Base-by-base conservation (phyloP, 2,797 vertebrate genomes). In the Lemur catta region DNA sequence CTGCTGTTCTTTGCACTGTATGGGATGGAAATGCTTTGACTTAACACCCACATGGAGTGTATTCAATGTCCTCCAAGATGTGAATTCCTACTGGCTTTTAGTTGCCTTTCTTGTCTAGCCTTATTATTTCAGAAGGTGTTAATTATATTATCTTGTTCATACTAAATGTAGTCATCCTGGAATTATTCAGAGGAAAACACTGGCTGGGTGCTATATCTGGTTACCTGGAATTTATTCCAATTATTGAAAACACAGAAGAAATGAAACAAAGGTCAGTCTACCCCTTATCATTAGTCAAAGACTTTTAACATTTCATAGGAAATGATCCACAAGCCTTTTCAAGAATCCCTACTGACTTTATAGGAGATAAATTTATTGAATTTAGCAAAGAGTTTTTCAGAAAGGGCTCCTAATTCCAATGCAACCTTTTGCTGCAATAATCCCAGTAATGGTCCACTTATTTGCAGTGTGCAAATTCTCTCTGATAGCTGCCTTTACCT, bases 111-210 rank as follows among this genome's bases (percentile, higher is more conserved):
- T 33, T 74, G 10, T 75, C 48, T 86, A 78, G 75, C 50, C 4
- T 78, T 87, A 88, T 87, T 92, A 87, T 96, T 95, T 96, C 30
- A 90, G 81, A 93, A 87, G 55, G 84, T 88, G 72, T 81, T 93
- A 94, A 93, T 92, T 95, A 74, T 57, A 80, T 94, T 94, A 91
- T 95, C 80, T 86, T 91, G 18, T 81, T 94, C 65, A 91, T 76
- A 91, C 82, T 95, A 82, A 96, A 96, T 79, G 76, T 84, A 97
- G 72, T 41, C 59, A 87, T 71, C 15, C 33, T 63, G 75, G 76
- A 94, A 84, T 90, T 94, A 89, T 88, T 94, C 76, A 82, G 46
- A 97, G 71, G 69, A 94, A 93, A 91, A 96, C 67, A 95, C 35
- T 93, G 71, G 55, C 38, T 90, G 38, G 22, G 46, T 87, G 48